These are phyloP conservation scores for Aphodius sticticus DNA, from an alignment of 2,888 invertebrate genomes.

Conservation along the genomic window DNA sequence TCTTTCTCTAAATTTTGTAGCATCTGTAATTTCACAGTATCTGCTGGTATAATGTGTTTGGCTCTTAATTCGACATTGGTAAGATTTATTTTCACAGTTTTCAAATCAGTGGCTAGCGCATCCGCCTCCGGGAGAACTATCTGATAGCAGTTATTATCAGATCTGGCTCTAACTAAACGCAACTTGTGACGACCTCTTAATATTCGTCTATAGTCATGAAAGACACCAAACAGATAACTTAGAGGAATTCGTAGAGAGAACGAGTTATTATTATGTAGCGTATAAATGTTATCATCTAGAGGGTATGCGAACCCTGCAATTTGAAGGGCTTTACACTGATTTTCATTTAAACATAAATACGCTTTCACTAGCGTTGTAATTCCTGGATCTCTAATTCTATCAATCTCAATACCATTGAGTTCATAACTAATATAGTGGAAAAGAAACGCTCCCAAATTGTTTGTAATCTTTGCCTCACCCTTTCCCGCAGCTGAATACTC, in stretches of 20 bases:
- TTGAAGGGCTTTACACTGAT: constrained; percentile 43
- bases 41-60: neutral
- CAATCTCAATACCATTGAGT: constrained; percentile 52
- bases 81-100: neutral
- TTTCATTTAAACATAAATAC: constrained; percentile 48
- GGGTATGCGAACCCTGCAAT: constrained; percentile 44
- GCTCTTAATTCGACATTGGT: neutral
- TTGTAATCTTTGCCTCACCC: constrained; percentile 33
- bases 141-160: constrained; percentile 45
- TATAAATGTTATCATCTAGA: constrained; percentile 24
- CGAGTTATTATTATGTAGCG: constrained; percentile 15
- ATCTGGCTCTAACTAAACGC: constrained; percentile 47
- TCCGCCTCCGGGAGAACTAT: neutral
- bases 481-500: neutral
- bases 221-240: constrained; percentile 50
- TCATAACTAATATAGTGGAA: constrained; percentile 54
- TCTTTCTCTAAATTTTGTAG: constrained; percentile 30
- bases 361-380: constrained; percentile 51
- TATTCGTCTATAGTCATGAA: constrained; percentile 53
- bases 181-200: constrained; percentile 54
- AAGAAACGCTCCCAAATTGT: constrained; percentile 49
- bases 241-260: constrained; percentile 47
- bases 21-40: constrained; percentile 11
- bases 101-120: neutral
- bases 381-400: constrained; percentile 50